Conservation (phyloP, 1,140 invertebrate genomes). For the Aphaenogaster floridana region DNA sequence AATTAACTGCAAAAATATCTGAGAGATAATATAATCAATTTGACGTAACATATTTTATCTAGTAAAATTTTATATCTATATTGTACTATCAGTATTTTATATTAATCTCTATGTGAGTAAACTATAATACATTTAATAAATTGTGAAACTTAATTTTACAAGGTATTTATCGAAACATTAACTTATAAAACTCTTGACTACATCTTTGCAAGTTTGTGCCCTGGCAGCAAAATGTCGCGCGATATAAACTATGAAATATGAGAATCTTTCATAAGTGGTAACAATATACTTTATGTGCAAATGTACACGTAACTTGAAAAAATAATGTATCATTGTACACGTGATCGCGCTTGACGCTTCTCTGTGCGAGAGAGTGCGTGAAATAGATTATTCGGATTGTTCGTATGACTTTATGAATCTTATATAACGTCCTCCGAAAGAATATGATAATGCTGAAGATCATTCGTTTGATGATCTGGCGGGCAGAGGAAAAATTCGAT, state of each 20-base stretch:
- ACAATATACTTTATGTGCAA: conserved; percentile 58
- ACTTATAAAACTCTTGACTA: conserved; percentile 46
- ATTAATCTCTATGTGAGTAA: conserved; percentile 21
- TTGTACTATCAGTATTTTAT: conserved; percentile 38
- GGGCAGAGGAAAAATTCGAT: conserved; percentile 96
- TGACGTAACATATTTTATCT: conserved; percentile 12
- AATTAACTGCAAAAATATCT: not conserved
- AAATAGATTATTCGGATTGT: conserved; percentile 30
- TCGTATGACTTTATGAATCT: conserved; percentile 6
- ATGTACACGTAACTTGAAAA: conserved; percentile 58
- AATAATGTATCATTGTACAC: conserved; percentile 54
- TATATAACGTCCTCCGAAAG: conserved; percentile 89
- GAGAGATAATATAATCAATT: not conserved
- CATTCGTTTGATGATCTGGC: conserved; percentile 91
- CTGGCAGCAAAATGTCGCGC: conserved; percentile 33
- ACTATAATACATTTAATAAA: conserved; percentile 31
- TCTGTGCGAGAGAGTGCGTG: conserved; percentile 39
- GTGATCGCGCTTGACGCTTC: conserved; percentile 45
- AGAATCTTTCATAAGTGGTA: conserved; percentile 56
- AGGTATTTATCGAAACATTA: conserved; percentile 65
- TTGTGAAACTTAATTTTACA: conserved; percentile 19
- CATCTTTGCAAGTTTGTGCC: conserved; percentile 23
- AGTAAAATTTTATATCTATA: conserved; percentile 16
- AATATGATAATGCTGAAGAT: conserved; percentile 89
- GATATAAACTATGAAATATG: conserved; percentile 51